These are phyloP conservation scores for Parazoanthus swiftii DNA, from an alignment of 92 coral and sea anemone species.

Conservation along the genomic window DNA sequence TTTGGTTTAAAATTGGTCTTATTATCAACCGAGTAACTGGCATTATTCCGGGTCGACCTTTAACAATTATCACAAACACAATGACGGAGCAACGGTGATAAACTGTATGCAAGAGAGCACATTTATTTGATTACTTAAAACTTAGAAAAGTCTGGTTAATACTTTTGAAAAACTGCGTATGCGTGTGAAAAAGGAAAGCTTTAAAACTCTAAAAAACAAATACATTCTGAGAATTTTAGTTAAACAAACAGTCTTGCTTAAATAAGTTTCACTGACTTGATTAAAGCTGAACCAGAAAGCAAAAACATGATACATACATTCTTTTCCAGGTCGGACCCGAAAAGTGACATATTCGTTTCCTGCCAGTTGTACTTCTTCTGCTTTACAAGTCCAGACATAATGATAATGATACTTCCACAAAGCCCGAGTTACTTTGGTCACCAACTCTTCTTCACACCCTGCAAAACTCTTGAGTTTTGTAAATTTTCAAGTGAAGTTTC, in stretches of 20 bases:
- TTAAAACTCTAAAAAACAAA: neutral
- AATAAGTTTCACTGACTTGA: neutral
- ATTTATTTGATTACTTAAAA: no score
- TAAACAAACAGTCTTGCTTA: neutral
- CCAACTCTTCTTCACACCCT: neutral
- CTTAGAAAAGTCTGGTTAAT: no score
- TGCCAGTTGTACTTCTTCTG: slow-evolving; percentile 8
- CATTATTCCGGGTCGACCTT: no score
- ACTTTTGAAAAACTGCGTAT: no score
- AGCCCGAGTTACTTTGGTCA: neutral
- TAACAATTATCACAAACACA: no score
- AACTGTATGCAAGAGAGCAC: no score
- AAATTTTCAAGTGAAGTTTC: neutral
- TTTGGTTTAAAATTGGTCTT: no score
- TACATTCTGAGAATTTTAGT: neutral
- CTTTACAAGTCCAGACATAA: neutral
- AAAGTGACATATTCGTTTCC: neutral
- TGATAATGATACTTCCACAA: neutral
- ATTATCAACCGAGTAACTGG: no score
- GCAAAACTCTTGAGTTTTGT: neutral
- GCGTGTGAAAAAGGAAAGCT: neutral
- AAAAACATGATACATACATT: neutral
- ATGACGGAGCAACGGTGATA: no score
- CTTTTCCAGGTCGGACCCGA: slow-evolving; percentile 4
- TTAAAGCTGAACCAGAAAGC: neutral